phyloP scores from a whole-genome alignment of 2,888 invertebrate species.

The Cerceris rybyensis region DNA sequence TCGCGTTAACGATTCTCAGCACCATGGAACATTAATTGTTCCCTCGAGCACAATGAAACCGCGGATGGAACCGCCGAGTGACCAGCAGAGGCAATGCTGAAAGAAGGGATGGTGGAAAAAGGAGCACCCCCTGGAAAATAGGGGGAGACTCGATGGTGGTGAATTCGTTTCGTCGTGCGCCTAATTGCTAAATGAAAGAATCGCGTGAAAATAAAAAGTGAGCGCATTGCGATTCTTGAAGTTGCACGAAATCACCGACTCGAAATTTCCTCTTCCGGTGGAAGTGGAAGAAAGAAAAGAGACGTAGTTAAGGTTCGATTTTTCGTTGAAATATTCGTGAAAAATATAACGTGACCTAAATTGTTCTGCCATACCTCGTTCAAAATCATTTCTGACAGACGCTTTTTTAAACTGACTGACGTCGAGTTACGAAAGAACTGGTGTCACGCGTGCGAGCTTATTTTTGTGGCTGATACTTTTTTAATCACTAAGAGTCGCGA shows the following conservation, averaged over 20 bases:
- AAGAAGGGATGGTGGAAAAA: slow-evolving; percentile 27
- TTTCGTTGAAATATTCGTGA: too few relatives aligned
- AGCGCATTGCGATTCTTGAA: neutral
- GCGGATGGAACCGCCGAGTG: slow-evolving; percentile 36
- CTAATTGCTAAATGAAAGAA: slow-evolving; percentile 45
- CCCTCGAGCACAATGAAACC: slow-evolving; percentile 49
- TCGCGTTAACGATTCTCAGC: slow-evolving; percentile 59
- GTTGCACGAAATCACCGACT: neutral
- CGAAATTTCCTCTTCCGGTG: neutral
- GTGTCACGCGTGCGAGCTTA: neutral
- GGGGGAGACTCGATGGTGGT: neutral
- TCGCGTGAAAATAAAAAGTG: neutral
- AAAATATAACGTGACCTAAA: neutral
- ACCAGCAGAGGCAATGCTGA: slow-evolving; percentile 27
- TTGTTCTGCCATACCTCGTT: neutral
- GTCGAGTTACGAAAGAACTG: neutral
- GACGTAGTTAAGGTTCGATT: too few relatives aligned
- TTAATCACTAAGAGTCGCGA: too few relatives aligned
- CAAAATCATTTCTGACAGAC: neutral
- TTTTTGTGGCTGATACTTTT: neutral
- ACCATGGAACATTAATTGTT: slow-evolving; percentile 60
- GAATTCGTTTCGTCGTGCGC: slow-evolving; percentile 29
- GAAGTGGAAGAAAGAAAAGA: neutral
- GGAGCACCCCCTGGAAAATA: neutral
- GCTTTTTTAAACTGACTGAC: neutral